Conservation (phyloP, 1,140 invertebrate genomes). For the Probaryconus sp. region DNA sequence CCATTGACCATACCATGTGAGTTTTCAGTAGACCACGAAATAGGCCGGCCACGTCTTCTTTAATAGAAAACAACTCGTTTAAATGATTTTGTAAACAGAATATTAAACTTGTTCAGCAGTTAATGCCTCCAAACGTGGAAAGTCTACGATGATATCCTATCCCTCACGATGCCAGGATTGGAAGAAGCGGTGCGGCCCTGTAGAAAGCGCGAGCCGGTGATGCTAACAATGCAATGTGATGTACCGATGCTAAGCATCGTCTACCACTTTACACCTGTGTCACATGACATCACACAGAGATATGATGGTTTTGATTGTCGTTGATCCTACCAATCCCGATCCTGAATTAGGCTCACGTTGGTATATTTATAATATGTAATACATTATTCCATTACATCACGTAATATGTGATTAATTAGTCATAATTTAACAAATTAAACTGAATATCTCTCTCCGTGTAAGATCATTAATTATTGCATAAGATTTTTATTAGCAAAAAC, state of each 20-base stretch:
- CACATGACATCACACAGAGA: conserved; percentile 77
- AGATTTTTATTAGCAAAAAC: too few relatives aligned
- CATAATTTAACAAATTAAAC: too few relatives aligned
- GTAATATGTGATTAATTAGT: too few relatives aligned
- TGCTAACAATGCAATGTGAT: conserved; percentile 75
- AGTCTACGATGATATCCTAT: conserved; percentile 74
- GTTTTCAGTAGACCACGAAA: conserved; percentile 77
- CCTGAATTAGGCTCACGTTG: conserved; percentile 63
- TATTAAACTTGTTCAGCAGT: conserved; percentile 78
- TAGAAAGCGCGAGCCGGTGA: conserved; percentile 74
- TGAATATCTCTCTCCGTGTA: too few relatives aligned
- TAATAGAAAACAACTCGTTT: conserved; percentile 57
- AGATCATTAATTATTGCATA: too few relatives aligned
- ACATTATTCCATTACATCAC: too few relatives aligned
- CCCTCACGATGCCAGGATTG: conserved; percentile 50
- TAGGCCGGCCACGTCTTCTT: conserved; percentile 75
- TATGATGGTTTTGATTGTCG: conserved; percentile 78
- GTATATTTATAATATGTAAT: too few relatives aligned
- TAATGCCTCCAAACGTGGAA: conserved; percentile 77
- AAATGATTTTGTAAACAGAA: conserved; percentile 74
- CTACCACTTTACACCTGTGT: conserved; percentile 76
- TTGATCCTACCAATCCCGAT: conserved; percentile 66
- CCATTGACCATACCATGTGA: conserved; percentile 76
- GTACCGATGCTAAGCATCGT: conserved; percentile 74
- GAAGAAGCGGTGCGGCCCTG: conserved; percentile 66